Conservation (phyloP, 2,113 vertebrate species). For the Ctenomys sociabilis region DNA sequence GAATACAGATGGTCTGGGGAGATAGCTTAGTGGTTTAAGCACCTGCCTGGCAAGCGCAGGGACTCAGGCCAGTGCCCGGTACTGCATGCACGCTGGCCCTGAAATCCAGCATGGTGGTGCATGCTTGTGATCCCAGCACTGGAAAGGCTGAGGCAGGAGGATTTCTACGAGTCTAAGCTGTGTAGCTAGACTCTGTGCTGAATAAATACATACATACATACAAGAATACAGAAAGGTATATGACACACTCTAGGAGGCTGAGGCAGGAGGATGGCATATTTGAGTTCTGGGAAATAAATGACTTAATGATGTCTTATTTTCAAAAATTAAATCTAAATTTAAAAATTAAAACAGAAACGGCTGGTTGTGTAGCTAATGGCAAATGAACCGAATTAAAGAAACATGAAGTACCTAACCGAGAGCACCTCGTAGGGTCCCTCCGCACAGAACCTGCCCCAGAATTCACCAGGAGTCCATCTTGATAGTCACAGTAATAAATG, state of each 20-base stretch:
- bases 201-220: too few species aligned
- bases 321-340: background rate
- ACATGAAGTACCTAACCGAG: fast-evolving
- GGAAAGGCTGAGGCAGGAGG: too few species aligned
- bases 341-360: background rate
- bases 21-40: too few species aligned
- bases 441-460: fast-evolving
- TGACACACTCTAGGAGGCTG: background rate
- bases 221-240: background rate
- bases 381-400: background rate
- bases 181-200: too few species aligned
- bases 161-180: too few species aligned
- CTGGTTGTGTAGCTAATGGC: background rate
- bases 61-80: too few species aligned
- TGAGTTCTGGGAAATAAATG: background rate
- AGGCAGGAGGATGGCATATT: background rate
- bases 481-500: background rate
- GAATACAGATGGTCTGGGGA: background rate
- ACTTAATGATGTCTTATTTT: background rate
- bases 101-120: too few species aligned
- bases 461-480: background rate
- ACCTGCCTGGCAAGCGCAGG: too few species aligned
- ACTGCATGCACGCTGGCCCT: too few species aligned
- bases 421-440: too few species aligned
- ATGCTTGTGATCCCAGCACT: too few species aligned